A percentile compares a stretch with the other conserved stretches of the same genome.
Evolutionary conservation across 2,113 vertebrate genomes (phyloP).

Genomic region (Aspidoscelis tigris): DNA sequence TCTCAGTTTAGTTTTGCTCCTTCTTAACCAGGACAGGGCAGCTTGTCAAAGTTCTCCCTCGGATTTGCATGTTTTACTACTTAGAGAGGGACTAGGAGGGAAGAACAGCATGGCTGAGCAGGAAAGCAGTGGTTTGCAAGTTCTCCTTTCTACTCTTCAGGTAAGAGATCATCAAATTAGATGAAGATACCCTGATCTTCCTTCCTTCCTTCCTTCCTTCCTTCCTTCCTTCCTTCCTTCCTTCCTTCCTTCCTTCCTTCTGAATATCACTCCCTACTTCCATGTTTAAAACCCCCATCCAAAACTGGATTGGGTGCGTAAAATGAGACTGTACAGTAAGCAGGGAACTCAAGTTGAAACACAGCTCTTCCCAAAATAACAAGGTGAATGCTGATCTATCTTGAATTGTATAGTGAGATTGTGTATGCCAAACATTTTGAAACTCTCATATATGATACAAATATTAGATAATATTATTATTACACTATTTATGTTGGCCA

Average conservation of each 20-base stretch:
- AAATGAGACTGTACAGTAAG: neutral
- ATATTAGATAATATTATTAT: neutral
- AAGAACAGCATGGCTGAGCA: constrained; percentile 81
- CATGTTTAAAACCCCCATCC: neutral
- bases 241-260: neutral
- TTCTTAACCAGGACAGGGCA: constrained; percentile 66
- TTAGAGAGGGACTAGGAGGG: constrained; percentile 64
- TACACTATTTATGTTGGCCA: no score
- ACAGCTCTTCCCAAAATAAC: neutral
- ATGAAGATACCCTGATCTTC: neutral
- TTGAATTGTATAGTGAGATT: neutral
- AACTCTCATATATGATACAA: neutral
- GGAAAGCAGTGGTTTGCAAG: constrained; percentile 86
- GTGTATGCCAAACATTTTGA: neutral
- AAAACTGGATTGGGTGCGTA: neutral
- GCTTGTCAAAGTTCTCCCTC: constrained; percentile 64
- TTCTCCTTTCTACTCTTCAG: constrained; percentile 89
- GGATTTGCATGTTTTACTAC: constrained; percentile 57
- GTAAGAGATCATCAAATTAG: constrained; percentile 77
- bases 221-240: constrained; percentile 15
- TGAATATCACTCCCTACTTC: neutral
- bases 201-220: constrained; percentile 15
- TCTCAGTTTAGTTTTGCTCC: constrained; percentile 64
- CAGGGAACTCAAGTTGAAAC: neutral
- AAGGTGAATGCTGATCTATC: neutral